Evolutionary conservation across 2,797 vertebrate genomes (phyloP).

Genomic region (Coracias cyanogaster): DNA sequence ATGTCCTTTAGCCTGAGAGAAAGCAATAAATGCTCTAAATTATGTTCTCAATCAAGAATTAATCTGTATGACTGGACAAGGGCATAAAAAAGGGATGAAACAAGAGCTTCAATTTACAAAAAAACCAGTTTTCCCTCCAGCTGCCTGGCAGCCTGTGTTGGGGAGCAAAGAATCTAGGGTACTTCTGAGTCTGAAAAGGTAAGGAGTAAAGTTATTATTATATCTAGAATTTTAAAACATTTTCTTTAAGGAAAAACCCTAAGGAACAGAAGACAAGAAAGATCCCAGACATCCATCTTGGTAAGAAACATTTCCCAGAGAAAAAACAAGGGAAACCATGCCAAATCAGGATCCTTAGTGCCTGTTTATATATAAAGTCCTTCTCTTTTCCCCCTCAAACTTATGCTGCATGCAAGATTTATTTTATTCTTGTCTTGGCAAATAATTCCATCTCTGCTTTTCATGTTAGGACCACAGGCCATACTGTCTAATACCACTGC

Average conservation of each 20-base stretch:
- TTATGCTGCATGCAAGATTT: not conserved
- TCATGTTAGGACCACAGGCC: not conserved
- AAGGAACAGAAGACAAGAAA: not conserved
- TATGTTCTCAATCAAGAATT: not conserved
- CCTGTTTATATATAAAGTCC: not conserved
- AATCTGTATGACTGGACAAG: not conserved
- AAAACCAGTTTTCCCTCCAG: not conserved
- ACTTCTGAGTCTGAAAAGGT: not conserved
- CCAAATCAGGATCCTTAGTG: not conserved
- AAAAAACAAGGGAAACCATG: not conserved
- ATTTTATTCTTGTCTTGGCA: not conserved
- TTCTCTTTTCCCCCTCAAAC: not conserved
- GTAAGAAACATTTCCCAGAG: not conserved
- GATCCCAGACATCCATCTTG: not conserved
- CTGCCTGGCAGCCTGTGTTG: not conserved
- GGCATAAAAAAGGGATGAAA: constrained; percentile 2
- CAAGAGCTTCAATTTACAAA: not conserved
- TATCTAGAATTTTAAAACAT: not conserved
- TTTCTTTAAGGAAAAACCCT: not conserved
- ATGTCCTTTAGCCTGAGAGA: not conserved
- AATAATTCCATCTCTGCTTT: not conserved
- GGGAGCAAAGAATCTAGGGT: not conserved
- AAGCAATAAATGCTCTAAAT: constrained; percentile 16
- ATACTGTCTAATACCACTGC: not conserved
- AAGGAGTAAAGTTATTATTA: not conserved